Base-by-base conservation (phyloP, 2,888 invertebrate species). In the Heliothis peltigera region DNA sequence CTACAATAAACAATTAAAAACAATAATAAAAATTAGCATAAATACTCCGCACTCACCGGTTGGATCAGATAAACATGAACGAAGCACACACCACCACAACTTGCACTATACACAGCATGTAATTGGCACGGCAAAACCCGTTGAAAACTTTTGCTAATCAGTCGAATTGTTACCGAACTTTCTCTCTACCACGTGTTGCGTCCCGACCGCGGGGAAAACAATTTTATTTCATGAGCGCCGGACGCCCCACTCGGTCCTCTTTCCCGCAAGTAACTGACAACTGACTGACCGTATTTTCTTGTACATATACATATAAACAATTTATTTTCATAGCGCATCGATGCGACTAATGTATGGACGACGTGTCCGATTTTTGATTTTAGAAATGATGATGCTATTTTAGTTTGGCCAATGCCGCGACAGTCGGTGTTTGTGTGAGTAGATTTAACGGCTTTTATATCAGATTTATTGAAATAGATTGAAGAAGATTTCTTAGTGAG, bases 301-400 rank as follows among this genome's bases (percentile, higher is more conserved):
- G 83, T 87, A 87, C 83, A 85, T 85, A 84, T 85, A 86, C 79
- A 85, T 87, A 90, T 90, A 89, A 90, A 92, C 89, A 89, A 91
- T 90, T 92, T 92, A 92, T 93, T 93, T 94, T 91, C 89, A 93
- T 91, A 91, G 89, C 89, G 89, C 89, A 91, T 90, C 87, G 85
- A 86, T 84, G 85, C 83, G 74, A 83, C 84, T 82, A 82, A 81
- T 76, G 65, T 72, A 47, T 47, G 62, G 64, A 64, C 57, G 63
- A 57, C 42, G 70, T 66, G 67, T 64, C 57, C 68, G 74, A 79
- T 79, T 77, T 74, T 81, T 77, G 70, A 79, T 79, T 76, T 70
- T 62, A 79, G 79, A 79, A 80, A 71, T 70, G 74, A 70, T 62
- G 56, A 79, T 82, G 84, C 86, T 86, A 87, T 84, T 86, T 88